phyloP scores from a whole-genome alignment of 2,113 vertebrate genomes.

The Dendropsophus ebraccatus region DNA sequence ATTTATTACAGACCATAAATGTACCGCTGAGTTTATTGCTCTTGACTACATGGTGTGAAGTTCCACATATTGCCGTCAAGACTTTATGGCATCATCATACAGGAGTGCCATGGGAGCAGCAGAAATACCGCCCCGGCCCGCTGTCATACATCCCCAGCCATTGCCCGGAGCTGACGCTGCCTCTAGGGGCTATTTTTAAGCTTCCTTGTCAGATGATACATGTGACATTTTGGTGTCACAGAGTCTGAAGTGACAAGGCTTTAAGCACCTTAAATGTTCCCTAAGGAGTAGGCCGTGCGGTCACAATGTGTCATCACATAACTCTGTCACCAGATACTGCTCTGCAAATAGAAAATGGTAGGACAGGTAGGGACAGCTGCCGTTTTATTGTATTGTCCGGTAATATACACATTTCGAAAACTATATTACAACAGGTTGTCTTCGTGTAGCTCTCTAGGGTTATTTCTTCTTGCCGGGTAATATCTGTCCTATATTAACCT shows the following conservation, averaged over 20 bases:
- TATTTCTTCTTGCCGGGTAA: too few relatives aligned
- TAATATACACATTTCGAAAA: too few relatives aligned
- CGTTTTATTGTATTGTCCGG: background rate
- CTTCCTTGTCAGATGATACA: slow-evolving; percentile 24
- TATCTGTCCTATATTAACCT: too few relatives aligned
- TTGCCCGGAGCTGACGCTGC: background rate
- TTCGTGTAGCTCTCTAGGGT: background rate
- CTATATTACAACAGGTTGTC: background rate
- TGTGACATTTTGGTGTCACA: slow-evolving; percentile 47
- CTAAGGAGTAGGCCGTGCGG: background rate
- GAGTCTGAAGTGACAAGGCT: slow-evolving; percentile 10
- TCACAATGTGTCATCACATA: slow-evolving; percentile 45
- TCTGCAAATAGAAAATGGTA: slow-evolving; percentile 45
- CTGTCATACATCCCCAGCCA: background rate
- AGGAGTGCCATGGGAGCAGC: background rate
- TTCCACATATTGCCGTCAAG: background rate
- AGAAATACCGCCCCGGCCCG: background rate
- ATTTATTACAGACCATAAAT: slow-evolving; percentile 1
- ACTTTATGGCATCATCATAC: background rate
- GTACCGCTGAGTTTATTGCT: background rate
- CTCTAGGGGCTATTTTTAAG: slow-evolving; percentile 1
- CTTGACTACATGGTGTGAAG: background rate
- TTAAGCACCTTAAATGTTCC: slow-evolving; percentile 48
- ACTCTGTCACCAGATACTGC: background rate
- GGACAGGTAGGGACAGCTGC: slow-evolving; percentile 41